Percentiles rank a stretch among this genome's conserved stretches.
These are phyloP conservation scores for Oreonectes daqikongensis DNA, from an alignment of 2,797 vertebrate species.

Conservation along the genomic window DNA sequence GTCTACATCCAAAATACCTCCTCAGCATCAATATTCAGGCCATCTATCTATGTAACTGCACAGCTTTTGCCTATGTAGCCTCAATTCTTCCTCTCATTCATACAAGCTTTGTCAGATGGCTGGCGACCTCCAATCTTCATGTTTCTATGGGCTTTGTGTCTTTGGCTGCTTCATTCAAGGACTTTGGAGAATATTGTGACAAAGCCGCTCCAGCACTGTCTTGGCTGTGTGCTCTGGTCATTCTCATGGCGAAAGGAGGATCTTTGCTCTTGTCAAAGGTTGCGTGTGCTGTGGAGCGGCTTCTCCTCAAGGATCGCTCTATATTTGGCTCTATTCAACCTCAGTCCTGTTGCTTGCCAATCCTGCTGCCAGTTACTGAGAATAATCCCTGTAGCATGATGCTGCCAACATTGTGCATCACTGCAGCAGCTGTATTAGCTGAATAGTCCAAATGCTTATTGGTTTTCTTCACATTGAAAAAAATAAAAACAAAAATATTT, in stretches of 20 bases:
- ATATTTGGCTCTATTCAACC: slow-evolving; percentile 31
- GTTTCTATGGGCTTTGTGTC: neutral
- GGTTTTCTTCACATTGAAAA: neutral
- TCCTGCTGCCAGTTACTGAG: slow-evolving; percentile 2
- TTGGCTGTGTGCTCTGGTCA: slow-evolving; percentile 16
- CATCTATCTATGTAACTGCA: neutral
- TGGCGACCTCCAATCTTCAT: neutral
- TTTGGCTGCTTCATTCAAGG: slow-evolving; percentile 15
- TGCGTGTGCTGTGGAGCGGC: neutral
- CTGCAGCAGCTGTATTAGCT: neutral
- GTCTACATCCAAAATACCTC: neutral
- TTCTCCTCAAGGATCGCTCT: slow-evolving; percentile 14
- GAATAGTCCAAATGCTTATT: neutral
- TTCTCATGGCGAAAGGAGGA: slow-evolving; percentile 24
- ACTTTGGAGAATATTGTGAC: slow-evolving; percentile 12
- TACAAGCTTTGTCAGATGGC: slow-evolving; percentile 1
- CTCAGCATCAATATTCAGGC: neutral
- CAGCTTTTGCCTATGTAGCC: neutral
- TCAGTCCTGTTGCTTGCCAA: slow-evolving; percentile 2
- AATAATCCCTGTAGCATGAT: slow-evolving; percentile 7
- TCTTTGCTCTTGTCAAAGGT: slow-evolving; percentile 22
- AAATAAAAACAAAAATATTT: neutral
- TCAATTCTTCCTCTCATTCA: neutral
- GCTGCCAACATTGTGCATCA: slow-evolving; percentile 5
- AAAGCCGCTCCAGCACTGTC: neutral